Evolutionary conservation across 2,888 invertebrate genomes (phyloP), one percentile per base, ranked within the genome.

Genomic region (Agrotis puta): DNA sequence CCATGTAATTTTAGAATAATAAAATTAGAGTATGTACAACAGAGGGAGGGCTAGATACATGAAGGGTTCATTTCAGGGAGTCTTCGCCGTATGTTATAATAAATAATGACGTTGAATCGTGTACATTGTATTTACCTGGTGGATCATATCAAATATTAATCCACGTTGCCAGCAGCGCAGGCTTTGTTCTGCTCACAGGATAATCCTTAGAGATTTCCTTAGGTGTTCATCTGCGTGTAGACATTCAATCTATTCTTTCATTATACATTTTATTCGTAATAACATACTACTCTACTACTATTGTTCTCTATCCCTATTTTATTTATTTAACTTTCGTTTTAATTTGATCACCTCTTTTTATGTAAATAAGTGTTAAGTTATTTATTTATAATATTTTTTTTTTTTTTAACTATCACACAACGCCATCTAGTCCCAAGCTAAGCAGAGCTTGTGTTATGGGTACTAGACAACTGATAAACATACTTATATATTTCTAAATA

Each of bases 101-200:
- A 39, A 13, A 11, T 39, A 51, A 64, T 63, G 43, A 51, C 24
- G 39, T 72, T 59, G n/a, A 59, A 63, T 47, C 50, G 22, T 27
- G 50, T 39, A 39, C 18, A 54, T 66, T 51, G 20, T 64, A 20
- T 53, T 57, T 62, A 48, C 43, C 57, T 50, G 33, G 56, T 63
- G 63, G 58, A 72, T 63, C 50, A 45, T 56, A 24, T 64, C 59
- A 58, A 69, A 63, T 53, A 58, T 53, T 24, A 54, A 77, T 64
- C 47, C 54, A 45, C 24, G 13, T 33, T 57, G 16, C 22, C 56
- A 57, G 51, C 22, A 57, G n/a, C 48, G 20, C 48, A 62, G 73
- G 73, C 64, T 61, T 73, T 72, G 77, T 79, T 66, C 18, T 43
- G 54, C 67, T 64, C 51, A 63, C 39, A 64, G 18, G 13, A 64